These are phyloP conservation scores for Holothuria leucospilota DNA, from an alignment of 53 echinoderm and acorn worm genomes.

Conservation along the genomic window DNA sequence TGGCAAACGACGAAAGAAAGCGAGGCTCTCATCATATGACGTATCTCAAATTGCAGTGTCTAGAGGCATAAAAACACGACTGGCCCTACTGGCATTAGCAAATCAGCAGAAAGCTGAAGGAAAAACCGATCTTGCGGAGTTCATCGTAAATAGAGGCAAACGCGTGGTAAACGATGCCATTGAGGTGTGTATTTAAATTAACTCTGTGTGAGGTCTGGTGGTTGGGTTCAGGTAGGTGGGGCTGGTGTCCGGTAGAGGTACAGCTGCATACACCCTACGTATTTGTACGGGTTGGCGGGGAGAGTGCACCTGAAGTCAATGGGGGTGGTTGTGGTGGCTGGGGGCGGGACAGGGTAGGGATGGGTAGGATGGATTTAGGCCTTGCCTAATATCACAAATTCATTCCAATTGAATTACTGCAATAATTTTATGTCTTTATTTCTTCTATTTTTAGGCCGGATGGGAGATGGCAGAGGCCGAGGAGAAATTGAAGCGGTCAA, in stretches of 20 bases:
- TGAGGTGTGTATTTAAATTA: not conserved
- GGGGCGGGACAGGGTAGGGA: no score
- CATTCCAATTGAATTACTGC: not conserved
- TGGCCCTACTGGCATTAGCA: constrained; percentile 25
- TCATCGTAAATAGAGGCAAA: constrained; percentile 53
- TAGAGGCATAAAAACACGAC: not conserved
- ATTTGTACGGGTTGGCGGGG: not conserved
- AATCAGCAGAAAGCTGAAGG: constrained; percentile 53
- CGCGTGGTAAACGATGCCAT: constrained; percentile 47
- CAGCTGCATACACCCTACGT: no score
- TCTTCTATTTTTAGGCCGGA: constrained; percentile 17
- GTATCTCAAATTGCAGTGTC: constrained; percentile 21
- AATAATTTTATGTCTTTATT: not conserved
- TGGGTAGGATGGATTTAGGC: not conserved
- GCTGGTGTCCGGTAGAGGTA: no score
- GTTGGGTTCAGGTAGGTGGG: not conserved
- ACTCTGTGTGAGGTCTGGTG: not conserved
- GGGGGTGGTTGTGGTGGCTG: no score
- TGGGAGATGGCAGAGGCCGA: constrained; percentile 41
- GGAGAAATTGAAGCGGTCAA: constrained; percentile 5
- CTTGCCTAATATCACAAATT: no score
- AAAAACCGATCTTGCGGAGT: constrained; percentile 62
- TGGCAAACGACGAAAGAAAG: no score
- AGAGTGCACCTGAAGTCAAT: not conserved
- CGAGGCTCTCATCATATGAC: not conserved